Percentiles rank a stretch among this genome's conserved stretches.
Conservation (phyloP, 2,113 vertebrate species). For the Orycteropus afer region DNA sequence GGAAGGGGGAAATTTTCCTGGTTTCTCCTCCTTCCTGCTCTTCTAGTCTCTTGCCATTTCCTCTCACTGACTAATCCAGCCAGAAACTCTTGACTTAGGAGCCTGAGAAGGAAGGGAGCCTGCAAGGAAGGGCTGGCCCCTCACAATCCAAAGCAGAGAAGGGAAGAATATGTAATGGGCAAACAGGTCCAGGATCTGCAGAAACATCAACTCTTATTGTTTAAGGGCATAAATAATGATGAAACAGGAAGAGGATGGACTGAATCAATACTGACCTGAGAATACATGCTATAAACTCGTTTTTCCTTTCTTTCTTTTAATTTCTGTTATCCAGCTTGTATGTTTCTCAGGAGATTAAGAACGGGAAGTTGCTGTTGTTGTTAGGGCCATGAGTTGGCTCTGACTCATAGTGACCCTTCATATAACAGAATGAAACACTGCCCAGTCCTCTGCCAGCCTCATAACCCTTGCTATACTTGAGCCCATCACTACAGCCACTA, state of each 20-base stretch:
- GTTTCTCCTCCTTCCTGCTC: background rate
- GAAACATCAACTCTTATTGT: background rate
- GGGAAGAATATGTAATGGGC: background rate
- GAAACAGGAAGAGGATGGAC: background rate
- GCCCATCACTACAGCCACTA: no score
- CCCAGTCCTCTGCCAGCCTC: no score
- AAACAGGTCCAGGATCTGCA: background rate
- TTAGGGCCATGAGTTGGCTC: no score
- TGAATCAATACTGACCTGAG: background rate
- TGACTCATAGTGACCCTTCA: no score
- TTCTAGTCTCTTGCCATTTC: background rate
- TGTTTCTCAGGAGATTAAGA: background rate
- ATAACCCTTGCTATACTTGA: no score
- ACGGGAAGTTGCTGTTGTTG: no score
- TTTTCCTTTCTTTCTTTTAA: background rate
- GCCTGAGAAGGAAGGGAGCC: background rate
- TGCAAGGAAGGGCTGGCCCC: background rate
- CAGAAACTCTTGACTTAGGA: background rate
- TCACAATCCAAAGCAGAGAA: background rate
- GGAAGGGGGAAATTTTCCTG: background rate
- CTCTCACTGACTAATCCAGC: background rate
- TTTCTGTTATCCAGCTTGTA: background rate
- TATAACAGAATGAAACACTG: no score
- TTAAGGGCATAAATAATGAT: background rate
- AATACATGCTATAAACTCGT: background rate